phyloP scores from a whole-genome alignment of 2,797 vertebrate genomes.

The Chelon labrosus region DNA sequence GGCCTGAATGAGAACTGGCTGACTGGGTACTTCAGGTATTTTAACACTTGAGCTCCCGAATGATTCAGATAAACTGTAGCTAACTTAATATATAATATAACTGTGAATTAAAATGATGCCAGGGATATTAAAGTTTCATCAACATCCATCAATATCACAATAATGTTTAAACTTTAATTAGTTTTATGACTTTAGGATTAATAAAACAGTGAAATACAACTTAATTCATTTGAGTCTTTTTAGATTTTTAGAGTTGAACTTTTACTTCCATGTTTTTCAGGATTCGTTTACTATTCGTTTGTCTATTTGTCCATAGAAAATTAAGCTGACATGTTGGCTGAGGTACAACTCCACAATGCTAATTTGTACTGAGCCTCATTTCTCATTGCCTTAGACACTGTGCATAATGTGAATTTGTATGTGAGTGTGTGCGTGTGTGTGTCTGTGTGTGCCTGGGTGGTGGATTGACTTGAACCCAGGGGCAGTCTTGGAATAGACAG shows the following conservation, averaged over 20 bases:
- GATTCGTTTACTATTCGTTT: background rate
- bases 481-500: conserved; percentile 76
- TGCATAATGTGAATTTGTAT: conserved; percentile 31
- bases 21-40: conserved; percentile 13
- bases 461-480: conserved; percentile 75
- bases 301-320: conserved; percentile 22
- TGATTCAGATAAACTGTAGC: background rate
- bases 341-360: conserved; percentile 42
- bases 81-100: background rate
- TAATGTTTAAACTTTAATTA: conserved; percentile 6
- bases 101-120: conserved; percentile 6
- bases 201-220: background rate
- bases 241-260: background rate
- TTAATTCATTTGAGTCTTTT: background rate
- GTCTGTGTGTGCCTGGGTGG: conserved; percentile 50
- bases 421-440: conserved; percentile 21
- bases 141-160: background rate
- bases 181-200: background rate
- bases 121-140: background rate
- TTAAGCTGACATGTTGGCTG: conserved; percentile 32
- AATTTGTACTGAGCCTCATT: conserved; percentile 48
- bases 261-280: conserved; percentile 12
- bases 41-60: conserved; percentile 14
- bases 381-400: conserved; percentile 45
- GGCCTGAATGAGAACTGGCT: conserved; percentile 46